Evolutionary conservation across 1,140 invertebrate genomes (phyloP), one percentile per base, ranked within the genome.

Genomic region (Oreohelix idahoensis): DNA sequence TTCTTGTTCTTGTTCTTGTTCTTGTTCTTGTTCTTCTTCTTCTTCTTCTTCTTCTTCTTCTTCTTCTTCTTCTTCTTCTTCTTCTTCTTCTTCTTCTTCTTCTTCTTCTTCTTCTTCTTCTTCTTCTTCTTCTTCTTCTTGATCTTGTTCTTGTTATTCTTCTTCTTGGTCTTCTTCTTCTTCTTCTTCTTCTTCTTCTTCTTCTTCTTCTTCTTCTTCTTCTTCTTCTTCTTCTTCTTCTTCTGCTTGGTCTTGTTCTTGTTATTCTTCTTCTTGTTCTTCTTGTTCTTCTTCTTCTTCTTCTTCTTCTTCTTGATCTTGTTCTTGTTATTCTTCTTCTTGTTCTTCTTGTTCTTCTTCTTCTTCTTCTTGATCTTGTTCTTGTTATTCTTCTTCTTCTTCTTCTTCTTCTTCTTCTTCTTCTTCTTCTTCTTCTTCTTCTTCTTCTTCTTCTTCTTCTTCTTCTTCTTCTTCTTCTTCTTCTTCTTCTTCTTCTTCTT

Each of bases 401-500:
- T 26, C 58, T 79, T 38, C 38, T 36, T 38, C 38, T 74, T 26
- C 29, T 79, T 38, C 58, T 79, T 38, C 29, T 79, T 38, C 36
- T 79, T 1, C 1, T 79, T 38, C 58, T 79, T 38, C 58, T 79
- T 26, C 29, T 66, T 38, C 58, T 79, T 66, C 78, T 79, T 66
- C 51, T 79, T 66, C 78, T 79, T 66, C 78, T 79, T 66, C 78
- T 79, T 66, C 78, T 79, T 66, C 78, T 79, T 66, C 78, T 79
- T 66, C 78, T 79, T 66, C 78, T 79, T 66, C 53, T 79, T 66
- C 49, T 63, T 66, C 78, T 74, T 38, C 71, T 74, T 38, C 71
- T 74, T 38, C 38, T 74, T 49, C 45, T 49, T 49, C 45, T 49
- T 49, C 45, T 49, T 49, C 8, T 49, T n/a, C n/a, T n/a, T n/a